Conservation (phyloP, 2,113 vertebrate species). For the Chiloscyllium plagiosum region DNA sequence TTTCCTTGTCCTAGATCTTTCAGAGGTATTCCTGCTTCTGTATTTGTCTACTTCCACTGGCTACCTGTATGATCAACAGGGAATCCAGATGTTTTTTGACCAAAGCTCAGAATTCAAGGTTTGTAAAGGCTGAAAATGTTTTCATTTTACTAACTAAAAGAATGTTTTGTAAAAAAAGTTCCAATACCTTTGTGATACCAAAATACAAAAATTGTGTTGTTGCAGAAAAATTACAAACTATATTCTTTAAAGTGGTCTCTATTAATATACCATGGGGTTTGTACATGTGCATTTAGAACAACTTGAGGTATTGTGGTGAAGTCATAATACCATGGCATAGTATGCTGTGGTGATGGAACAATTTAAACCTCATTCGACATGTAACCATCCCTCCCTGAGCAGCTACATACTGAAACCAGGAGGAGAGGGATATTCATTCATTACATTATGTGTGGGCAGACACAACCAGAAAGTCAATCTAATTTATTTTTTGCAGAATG, state of each 20-base stretch:
- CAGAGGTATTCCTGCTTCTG: background rate
- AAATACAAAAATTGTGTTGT: background rate
- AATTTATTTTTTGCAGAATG: background rate
- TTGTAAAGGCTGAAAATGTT: background rate
- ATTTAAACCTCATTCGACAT: background rate
- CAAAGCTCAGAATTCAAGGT: background rate
- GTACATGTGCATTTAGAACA: background rate
- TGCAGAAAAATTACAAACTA: background rate
- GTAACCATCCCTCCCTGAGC: background rate
- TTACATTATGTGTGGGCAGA: background rate
- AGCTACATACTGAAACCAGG: background rate
- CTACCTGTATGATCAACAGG: no score
- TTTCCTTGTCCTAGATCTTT: background rate
- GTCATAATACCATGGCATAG: background rate
- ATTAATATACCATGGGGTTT: background rate
- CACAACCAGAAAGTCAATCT: background rate
- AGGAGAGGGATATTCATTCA: background rate
- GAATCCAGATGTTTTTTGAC: background rate
- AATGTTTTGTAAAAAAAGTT: background rate
- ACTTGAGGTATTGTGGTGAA: background rate
- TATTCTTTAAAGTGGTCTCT: background rate
- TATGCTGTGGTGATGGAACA: slow-evolving; percentile 1
- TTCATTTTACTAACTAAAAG: background rate
- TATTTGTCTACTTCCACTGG: background rate
- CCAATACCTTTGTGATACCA: background rate